A percentile compares a stretch with the other conserved stretches of the same genome.
Conservation (phyloP, 2,888 invertebrate genomes). For the Xestia sexstrigata region DNA sequence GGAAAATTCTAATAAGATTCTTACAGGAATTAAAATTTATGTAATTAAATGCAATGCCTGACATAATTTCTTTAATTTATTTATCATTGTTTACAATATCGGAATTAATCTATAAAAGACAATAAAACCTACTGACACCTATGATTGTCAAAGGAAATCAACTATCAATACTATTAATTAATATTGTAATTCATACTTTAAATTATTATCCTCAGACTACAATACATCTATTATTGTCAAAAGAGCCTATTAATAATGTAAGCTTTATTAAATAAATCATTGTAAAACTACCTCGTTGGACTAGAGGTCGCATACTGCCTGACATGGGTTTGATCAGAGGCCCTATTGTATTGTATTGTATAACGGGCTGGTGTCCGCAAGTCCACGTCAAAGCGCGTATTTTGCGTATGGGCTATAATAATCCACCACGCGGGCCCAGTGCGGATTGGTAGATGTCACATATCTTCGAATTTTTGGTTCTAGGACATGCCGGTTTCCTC, state of each 20-base stretch:
- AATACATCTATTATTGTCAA: slow-evolving; percentile 49
- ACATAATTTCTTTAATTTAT: slow-evolving; percentile 39
- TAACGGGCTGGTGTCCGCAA: too few species aligned
- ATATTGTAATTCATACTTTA: slow-evolving; percentile 49
- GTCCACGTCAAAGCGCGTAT: too few species aligned
- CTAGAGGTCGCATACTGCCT: not conserved
- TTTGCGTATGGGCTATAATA: too few species aligned
- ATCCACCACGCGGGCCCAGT: too few species aligned
- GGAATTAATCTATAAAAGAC: slow-evolving; percentile 30
- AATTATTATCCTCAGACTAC: slow-evolving; percentile 32
- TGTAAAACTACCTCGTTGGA: not conserved
- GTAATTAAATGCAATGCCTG: not conserved
- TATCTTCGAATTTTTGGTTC: too few species aligned
- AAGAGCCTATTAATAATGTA: slow-evolving; percentile 17
- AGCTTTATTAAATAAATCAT: slow-evolving; percentile 1
- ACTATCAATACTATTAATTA: slow-evolving; percentile 37
- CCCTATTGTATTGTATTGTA: too few species aligned
- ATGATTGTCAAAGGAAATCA: slow-evolving; percentile 54
- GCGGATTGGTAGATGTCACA: too few species aligned
- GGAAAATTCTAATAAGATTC: not conserved
- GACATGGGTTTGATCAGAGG: not conserved
- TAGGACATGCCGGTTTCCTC: too few species aligned
- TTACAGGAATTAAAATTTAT: too few species aligned
- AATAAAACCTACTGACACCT: slow-evolving; percentile 47
- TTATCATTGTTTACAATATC: slow-evolving; percentile 41